phyloP scores from a whole-genome alignment of 1,140 invertebrate species.

The Drosophila repleta region DNA sequence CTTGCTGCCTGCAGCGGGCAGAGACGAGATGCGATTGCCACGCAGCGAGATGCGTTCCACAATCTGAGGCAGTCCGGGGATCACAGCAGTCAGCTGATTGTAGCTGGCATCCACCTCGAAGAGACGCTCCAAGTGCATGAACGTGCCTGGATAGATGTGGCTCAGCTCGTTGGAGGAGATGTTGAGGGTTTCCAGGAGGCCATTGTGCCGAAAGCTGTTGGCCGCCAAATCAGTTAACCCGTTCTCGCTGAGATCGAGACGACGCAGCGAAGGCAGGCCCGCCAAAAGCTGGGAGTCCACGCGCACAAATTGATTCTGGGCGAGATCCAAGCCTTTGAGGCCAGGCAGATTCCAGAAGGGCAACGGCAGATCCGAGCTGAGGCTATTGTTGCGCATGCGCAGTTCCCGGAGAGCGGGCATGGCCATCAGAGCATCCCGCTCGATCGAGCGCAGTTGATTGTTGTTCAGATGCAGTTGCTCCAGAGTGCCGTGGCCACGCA shows the following conservation, averaged over 20 bases:
- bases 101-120: constrained; percentile 91
- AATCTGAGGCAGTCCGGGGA: constrained; percentile 89
- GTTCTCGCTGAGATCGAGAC: constrained; percentile 92
- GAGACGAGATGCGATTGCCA: constrained; percentile 88
- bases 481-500: constrained; percentile 90
- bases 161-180: constrained; percentile 89
- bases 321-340: constrained; percentile 92
- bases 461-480: constrained; percentile 92
- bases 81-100: constrained; percentile 89
- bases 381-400: constrained; percentile 90
- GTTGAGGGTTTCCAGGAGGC: constrained; percentile 90
- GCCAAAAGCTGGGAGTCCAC: constrained; percentile 89
- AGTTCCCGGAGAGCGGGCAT: constrained; percentile 93
- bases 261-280: constrained; percentile 90
- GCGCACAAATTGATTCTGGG: constrained; percentile 89
- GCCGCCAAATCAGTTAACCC: constrained; percentile 89
- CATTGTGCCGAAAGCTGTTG: constrained; percentile 89
- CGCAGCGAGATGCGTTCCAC: constrained; percentile 91
- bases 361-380: constrained; percentile 87
- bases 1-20: constrained; percentile 87
- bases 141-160: constrained; percentile 89
- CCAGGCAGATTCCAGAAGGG: constrained; percentile 93
- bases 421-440: constrained; percentile 90
- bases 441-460: constrained; percentile 90
- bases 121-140: constrained; percentile 89